Evolutionary conservation across 2,888 invertebrate species (phyloP), one percentile per base, ranked within the genome.

Genomic region (Catocala nupta): DNA sequence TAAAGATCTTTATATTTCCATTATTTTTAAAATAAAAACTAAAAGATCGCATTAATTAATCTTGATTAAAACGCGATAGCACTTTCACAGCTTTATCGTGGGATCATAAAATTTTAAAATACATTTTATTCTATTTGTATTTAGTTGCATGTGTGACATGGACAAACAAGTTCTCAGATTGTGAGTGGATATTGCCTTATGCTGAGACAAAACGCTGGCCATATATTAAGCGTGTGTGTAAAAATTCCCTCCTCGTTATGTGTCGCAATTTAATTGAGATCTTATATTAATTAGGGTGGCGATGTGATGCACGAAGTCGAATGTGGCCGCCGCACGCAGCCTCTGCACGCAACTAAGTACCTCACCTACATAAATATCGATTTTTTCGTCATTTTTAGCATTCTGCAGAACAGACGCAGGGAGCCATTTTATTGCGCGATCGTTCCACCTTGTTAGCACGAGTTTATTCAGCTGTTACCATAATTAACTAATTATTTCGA

Each of bases 201-300:
- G 86, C 83, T 80, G 84, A 85, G 86, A 87, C 89, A 87, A 87
- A 89, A 87, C 82, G 83, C 79, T 75, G 81, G 81, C 81, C 80
- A 84, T 87, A 85, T 86, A 86, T 89, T 85, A 85, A 85, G 83
- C 81, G 83, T 80, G 87, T 82, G 87, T 86, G 85, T 85, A 90
- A 92, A 91, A 92, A 91, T 89, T 87, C 87, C 83, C 86, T 86
- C 83, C 88, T 90, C 90, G 87, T 90, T 92, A 91, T 91, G 89
- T 92, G 93, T 93, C 91, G 91, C 91, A 86, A 88, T 93, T 94
- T 94, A 94, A 94, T 94, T 94, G 94, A 94, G 94, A 94, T 93
- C 93, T 93, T 93, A 93, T 94, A 94, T 94, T 94, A 94, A 94
- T 94, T 94, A 93, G 93, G 87, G 90, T 88, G 90, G 83, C 87